Evolutionary conservation across 2,888 invertebrate species (phyloP), one percentile per base, ranked within the genome.

Genomic region (Netelia melanura): DNA sequence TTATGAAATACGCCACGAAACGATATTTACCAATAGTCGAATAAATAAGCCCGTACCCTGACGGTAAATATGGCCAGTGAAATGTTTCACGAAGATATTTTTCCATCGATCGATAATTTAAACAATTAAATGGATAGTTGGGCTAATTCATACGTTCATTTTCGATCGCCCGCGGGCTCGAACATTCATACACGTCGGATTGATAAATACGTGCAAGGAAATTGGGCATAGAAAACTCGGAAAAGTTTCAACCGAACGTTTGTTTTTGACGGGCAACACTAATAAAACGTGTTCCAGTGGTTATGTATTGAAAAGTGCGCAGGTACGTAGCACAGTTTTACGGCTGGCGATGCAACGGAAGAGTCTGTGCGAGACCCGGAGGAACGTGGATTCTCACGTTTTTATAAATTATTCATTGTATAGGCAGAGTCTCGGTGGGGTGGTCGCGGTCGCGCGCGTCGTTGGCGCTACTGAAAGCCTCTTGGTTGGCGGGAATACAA

Each of bases 351-450:
- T 58, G 9, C 21, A 58, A 1, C 58, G 58, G n/a, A 5, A 72
- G 67, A 77, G 54, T 77, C 56, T 44, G 54, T 54, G 54, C 17
- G 54, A 21, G 58, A n/a, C 23, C n/a, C 9, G 0, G 9, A 21
- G 38, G 74, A 85, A 68, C 85, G 43, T 48, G 75, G 78, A 85
- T 84, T 84, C 81, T 81, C 65, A 75, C 81, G 81, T 86, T 86
- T 87, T 64, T 71, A 86, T 86, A 84, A 86, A 87, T 87, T 84
- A 86, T 87, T 86, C 87, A 87, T 86, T 87, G 86, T 87, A 81
- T 78, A 82, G 82, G 76, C 67, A 77, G 78, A 76, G 75, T 67
- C 70, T 58, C 77, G 65, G 67, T 70, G 67, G 71, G 75, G 71
- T 71, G 81, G 74, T 64, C 71, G 38, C 43, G 61, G 48, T 48